Conservation (phyloP, 2,113 vertebrate species). For the Eudyptes chrysolophus region DNA sequence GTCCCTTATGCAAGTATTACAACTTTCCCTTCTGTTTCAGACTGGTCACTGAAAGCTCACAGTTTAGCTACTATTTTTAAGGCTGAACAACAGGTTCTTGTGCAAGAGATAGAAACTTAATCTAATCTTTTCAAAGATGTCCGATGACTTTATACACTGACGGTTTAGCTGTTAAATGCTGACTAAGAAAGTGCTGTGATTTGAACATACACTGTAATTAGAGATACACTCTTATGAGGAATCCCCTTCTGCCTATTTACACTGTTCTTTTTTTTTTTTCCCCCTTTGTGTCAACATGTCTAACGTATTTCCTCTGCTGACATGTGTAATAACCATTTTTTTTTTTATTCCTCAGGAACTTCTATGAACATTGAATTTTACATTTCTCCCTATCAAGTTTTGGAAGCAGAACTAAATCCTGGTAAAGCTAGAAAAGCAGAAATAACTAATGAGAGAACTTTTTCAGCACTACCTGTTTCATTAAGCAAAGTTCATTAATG, state of each 20-base stretch:
- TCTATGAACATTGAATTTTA: constrained; percentile 81
- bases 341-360: constrained; percentile 60
- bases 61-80: neutral
- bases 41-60: neutral
- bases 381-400: constrained; percentile 64
- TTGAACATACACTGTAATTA: neutral
- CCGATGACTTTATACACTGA: neutral
- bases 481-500: neutral
- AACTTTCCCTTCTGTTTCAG: neutral
- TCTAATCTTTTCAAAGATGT: neutral
- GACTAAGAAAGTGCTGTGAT: neutral
- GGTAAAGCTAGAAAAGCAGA: constrained; percentile 62
- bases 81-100: neutral
- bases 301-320: neutral
- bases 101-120: neutral
- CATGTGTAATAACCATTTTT: neutral
- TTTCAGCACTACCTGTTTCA: neutral
- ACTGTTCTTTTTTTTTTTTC: neutral
- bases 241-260: neutral
- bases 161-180: neutral
- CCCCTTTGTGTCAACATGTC: neutral
- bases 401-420: constrained; percentile 54
- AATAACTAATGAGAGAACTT: neutral
- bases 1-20: neutral
- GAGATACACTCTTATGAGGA: neutral